phyloP scores from a whole-genome alignment of 2,888 invertebrate species.

The Bimastos eiseni region DNA sequence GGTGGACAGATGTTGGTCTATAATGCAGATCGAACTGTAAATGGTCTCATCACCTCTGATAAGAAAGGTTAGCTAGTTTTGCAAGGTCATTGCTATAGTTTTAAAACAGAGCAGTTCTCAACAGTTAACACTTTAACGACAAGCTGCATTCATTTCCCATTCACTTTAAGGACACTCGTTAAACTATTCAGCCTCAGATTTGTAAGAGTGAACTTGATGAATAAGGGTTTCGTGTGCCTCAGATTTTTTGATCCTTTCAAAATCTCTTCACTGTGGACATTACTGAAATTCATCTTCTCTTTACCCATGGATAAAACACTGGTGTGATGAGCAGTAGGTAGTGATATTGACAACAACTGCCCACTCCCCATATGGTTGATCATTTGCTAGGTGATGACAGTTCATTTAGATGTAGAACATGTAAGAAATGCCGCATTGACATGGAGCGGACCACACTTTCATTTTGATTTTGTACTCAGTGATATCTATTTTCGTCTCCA shows the following conservation, averaged over 20 bases:
- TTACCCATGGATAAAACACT: too few species aligned
- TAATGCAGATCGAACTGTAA: constrained; percentile 29
- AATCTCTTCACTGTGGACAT: background rate
- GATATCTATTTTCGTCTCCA: too few species aligned
- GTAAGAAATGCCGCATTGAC: too few species aligned
- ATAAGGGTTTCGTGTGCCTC: background rate
- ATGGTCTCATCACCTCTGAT: background rate
- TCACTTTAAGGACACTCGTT: too few species aligned
- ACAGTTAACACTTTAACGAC: background rate
- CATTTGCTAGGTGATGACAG: too few species aligned
- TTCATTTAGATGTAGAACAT: too few species aligned
- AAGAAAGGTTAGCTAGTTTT: constrained; percentile 25
- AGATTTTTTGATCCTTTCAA: background rate
- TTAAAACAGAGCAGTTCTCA: background rate
- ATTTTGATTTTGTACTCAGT: too few species aligned
- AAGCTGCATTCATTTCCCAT: too few species aligned
- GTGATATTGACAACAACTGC: too few species aligned
- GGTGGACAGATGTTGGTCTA: constrained; percentile 31
- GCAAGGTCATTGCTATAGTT: background rate
- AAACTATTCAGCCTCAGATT: background rate
- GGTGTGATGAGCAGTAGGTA: too few species aligned
- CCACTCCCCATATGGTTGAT: too few species aligned
- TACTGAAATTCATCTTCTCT: background rate
- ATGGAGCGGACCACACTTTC: too few species aligned
- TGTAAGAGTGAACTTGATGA: background rate